Percentiles rank a stretch among this genome's conserved stretches.
Evolutionary conservation across 1,140 invertebrate genomes (phyloP).

Genomic region (Plectrocnemia conspersa): DNA sequence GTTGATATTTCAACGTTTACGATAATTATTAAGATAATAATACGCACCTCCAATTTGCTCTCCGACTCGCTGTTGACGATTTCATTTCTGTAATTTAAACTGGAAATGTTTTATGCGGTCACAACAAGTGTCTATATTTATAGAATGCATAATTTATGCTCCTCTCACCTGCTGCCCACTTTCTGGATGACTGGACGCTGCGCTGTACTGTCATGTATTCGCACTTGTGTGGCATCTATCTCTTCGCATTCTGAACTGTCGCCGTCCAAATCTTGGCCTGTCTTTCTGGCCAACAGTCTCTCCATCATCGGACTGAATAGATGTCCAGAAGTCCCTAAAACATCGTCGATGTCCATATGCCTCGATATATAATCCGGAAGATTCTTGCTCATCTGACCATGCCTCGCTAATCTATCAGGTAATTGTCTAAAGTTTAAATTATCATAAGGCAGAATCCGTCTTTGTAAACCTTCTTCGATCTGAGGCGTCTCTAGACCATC

Average conservation of each 20-base stretch:
- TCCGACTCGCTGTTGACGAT: too few species aligned
- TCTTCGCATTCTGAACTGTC: conserved; percentile 55
- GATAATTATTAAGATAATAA: too few species aligned
- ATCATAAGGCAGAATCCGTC: conserved; percentile 62
- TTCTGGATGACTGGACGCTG: conserved; percentile 64
- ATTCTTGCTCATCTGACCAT: conserved; percentile 34
- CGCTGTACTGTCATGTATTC: conserved; percentile 71
- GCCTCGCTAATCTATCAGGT: conserved; percentile 35
- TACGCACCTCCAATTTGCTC: too few species aligned
- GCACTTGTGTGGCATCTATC: conserved; percentile 66
- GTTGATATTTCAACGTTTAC: too few species aligned
- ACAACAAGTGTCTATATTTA: too few species aligned
- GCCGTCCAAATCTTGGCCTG: conserved; percentile 42
- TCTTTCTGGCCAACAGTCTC: conserved; percentile 48
- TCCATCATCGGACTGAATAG: conserved; percentile 60
- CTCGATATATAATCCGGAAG: conserved; percentile 63
- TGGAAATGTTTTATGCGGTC: too few species aligned
- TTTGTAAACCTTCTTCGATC: conserved; percentile 44
- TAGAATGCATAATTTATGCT: too few species aligned
- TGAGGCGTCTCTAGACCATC: conserved; percentile 62
- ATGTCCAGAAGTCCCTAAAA: conserved; percentile 62
- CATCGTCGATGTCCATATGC: conserved; percentile 78
- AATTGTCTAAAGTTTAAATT: conserved; percentile 54
- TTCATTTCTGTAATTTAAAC: too few species aligned
- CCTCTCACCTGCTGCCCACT: conserved; percentile 44